Percentiles rank a stretch among this genome's conserved stretches.
Conservation (phyloP, 1,140 invertebrate species). For the Tetramorium alpestre region DNA sequence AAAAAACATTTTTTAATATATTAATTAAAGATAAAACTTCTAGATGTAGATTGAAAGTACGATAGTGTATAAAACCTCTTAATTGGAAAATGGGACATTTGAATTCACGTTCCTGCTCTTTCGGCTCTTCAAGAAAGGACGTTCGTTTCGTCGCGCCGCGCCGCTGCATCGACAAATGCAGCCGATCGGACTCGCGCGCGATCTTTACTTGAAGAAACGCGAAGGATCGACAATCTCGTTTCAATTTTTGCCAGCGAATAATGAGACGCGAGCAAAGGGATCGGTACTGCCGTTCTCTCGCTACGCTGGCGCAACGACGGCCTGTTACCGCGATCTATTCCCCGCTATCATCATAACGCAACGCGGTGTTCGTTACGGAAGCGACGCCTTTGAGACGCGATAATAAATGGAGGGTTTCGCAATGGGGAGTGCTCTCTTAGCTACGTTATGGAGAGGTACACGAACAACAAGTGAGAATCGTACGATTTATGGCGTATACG, state of each 20-base stretch:
- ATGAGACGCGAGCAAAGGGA: not conserved
- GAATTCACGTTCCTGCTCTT: not conserved
- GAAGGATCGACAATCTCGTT: not conserved
- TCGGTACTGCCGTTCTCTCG: not conserved
- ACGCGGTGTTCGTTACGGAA: conserved; percentile 2
- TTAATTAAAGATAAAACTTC: not conserved
- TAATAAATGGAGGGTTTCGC: conserved; percentile 5
- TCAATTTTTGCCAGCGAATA: conserved; percentile 2
- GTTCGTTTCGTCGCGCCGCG: not conserved
- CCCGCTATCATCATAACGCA: not conserved
- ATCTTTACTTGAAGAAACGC: not conserved
- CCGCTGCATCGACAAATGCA: conserved; percentile 1
- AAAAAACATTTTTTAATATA: not conserved
- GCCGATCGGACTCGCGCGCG: not conserved
- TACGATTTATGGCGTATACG: conserved; percentile 3
- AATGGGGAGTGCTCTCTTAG: not conserved
- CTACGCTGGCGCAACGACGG: not conserved
- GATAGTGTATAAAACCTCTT: not conserved
- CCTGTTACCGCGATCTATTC: conserved; percentile 12
- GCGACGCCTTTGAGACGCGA: not conserved
- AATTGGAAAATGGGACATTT: not conserved
- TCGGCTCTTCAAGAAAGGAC: not conserved
- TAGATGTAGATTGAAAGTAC: not conserved
- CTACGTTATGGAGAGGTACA: not conserved
- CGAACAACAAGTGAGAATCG: not conserved